These are phyloP conservation scores for Drosophila santomea DNA, from an alignment of 1,140 invertebrate genomes.

Conservation along the genomic window DNA sequence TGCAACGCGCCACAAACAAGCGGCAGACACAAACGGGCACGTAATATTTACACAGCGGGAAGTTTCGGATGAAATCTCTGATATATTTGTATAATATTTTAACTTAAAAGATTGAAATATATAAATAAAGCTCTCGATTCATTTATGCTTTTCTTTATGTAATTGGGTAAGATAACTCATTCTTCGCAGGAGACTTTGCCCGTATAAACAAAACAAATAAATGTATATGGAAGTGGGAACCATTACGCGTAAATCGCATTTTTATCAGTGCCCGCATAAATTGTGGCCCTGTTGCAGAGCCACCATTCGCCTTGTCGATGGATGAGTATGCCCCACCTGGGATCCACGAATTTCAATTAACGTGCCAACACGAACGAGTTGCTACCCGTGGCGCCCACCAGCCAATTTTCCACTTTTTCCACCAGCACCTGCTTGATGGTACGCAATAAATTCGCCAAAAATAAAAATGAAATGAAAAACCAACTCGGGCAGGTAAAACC, in stretches of 20 bases:
- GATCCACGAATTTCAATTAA: slow-evolving; percentile 80
- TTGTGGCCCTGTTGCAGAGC: slow-evolving; percentile 19
- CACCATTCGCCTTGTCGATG: slow-evolving; percentile 37
- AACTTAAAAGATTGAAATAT: too few species aligned
- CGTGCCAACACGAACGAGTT: slow-evolving; percentile 69
- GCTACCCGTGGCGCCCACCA: slow-evolving; percentile 26
- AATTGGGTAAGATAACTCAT: too few species aligned
- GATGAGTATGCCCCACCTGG: slow-evolving; percentile 65
- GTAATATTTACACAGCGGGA: background rate
- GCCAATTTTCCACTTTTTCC: background rate
- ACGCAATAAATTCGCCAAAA: slow-evolving; percentile 64
- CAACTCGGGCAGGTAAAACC: slow-evolving; percentile 1
- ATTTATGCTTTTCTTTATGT: too few species aligned
- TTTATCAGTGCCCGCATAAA: slow-evolving; percentile 34
- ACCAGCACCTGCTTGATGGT: slow-evolving; percentile 57
- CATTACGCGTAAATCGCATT: background rate
- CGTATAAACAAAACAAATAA: too few species aligned
- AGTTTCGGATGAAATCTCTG: too few species aligned
- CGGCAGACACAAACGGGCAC: slow-evolving; percentile 21
- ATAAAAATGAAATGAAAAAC: background rate
- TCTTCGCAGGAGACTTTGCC: too few species aligned
- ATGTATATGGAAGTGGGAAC: background rate
- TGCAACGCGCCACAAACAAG: slow-evolving; percentile 26
- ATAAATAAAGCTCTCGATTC: too few species aligned
- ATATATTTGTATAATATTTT: too few species aligned